phyloP scores from a whole-genome alignment of 1,140 invertebrate species.

The Harlomillsia oculata region DNA sequence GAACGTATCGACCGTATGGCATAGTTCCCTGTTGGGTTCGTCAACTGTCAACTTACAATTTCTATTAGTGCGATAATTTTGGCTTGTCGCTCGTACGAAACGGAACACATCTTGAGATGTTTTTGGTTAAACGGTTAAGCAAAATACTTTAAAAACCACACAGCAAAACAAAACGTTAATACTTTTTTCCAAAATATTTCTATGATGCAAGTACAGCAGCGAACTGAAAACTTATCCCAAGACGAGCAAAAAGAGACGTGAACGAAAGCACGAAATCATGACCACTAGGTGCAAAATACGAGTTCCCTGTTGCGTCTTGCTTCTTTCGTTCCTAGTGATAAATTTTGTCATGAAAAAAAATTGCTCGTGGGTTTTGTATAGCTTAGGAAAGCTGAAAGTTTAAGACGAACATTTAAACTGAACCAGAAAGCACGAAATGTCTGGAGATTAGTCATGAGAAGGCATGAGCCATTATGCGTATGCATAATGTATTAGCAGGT shows the following conservation, averaged over 20 bases:
- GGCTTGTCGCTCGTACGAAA: background rate
- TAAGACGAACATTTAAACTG: no score
- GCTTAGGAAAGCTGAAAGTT: no score
- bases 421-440: no score
- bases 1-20: background rate
- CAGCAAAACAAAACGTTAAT: background rate
- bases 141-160: background rate
- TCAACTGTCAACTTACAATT: slow-evolving; percentile 14
- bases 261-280: background rate
- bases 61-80: slow-evolving; percentile 20
- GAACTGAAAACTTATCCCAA: background rate
- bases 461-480: background rate
- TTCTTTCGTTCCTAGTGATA: no score
- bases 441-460: background rate
- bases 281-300: no score
- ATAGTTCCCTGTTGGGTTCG: background rate
- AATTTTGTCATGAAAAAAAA: no score
- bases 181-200: no score
- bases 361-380: no score
- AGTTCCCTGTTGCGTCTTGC: no score
- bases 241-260: background rate
- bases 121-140: background rate
- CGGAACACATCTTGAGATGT: background rate
- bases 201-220: background rate
- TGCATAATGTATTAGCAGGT: background rate